These are phyloP conservation scores for Cyrtorhinus lividipennis DNA, from an alignment of 1,140 invertebrate genomes.

Conservation along the genomic window DNA sequence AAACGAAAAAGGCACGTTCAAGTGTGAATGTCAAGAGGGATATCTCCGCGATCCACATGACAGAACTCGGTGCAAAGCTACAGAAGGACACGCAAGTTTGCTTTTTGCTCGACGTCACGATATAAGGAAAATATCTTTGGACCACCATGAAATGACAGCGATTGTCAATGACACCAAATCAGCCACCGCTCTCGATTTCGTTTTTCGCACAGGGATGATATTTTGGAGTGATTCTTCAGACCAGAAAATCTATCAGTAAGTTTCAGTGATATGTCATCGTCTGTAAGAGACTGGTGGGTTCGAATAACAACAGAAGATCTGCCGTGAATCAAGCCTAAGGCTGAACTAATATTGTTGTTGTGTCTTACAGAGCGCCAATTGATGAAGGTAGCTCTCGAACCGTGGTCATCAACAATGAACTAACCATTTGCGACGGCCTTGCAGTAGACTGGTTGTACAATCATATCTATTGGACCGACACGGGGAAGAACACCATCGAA, in stretches of 20 bases:
- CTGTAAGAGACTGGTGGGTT: too few species aligned
- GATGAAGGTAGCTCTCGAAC: conserved; percentile 73
- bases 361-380: conserved; percentile 63
- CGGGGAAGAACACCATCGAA: conserved; percentile 78
- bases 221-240: conserved; percentile 79
- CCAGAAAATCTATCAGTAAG: conserved; percentile 34
- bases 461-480: conserved; percentile 90
- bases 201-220: conserved; percentile 58
- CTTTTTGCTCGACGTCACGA: conserved; percentile 74
- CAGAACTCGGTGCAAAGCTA: conserved; percentile 65
- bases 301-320: too few species aligned
- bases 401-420: conserved; percentile 64
- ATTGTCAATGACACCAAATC: conserved; percentile 69
- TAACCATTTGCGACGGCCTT: conserved; percentile 59
- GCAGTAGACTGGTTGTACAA: conserved; percentile 78
- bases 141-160: conserved; percentile 78
- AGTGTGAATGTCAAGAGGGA: conserved; percentile 78
- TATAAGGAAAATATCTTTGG: conserved; percentile 55
- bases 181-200: conserved; percentile 75
- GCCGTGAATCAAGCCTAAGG: too few species aligned
- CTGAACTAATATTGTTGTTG: too few species aligned
- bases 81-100: conserved; percentile 55
- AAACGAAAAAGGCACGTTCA: conserved; percentile 81
- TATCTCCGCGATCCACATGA: conserved; percentile 75
- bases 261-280: too few species aligned